A percentile compares a stretch with the other conserved stretches of the same genome.
phyloP scores from a whole-genome alignment of 2,888 invertebrate species.

The Augiades crinisus region DNA sequence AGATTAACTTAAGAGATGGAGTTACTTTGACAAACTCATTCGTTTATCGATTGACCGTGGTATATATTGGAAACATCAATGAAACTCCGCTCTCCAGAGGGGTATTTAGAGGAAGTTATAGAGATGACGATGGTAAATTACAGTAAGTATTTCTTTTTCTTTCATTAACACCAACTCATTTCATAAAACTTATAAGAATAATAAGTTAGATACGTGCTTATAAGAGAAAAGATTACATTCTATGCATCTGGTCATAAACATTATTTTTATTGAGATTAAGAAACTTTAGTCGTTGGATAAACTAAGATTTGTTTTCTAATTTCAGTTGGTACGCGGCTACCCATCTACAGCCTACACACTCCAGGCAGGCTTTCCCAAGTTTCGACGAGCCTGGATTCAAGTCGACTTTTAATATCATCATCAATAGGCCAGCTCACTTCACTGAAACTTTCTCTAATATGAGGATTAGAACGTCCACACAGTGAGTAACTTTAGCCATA shows the following conservation, averaged over 20 bases:
- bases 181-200: too few relatives aligned
- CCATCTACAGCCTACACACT: slow-evolving; percentile 90
- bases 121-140: slow-evolving; percentile 43
- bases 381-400: slow-evolving; percentile 89
- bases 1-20: slow-evolving; percentile 53
- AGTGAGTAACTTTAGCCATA: neutral
- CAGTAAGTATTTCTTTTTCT: slow-evolving; percentile 48
- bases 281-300: too few relatives aligned
- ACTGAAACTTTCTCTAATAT: slow-evolving; percentile 64
- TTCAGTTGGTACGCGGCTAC: slow-evolving; percentile 88
- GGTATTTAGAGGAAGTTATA: slow-evolving; percentile 67
- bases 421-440: slow-evolving; percentile 56
- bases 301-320: too few relatives aligned
- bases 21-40: slow-evolving; percentile 42
- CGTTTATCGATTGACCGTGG: slow-evolving; percentile 48
- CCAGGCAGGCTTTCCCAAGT: slow-evolving; percentile 90
- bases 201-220: too few relatives aligned
- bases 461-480: slow-evolving; percentile 38
- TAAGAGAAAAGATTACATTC: too few relatives aligned
- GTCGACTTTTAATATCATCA: slow-evolving; percentile 80
- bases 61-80: slow-evolving; percentile 67
- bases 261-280: too few relatives aligned
- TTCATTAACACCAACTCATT: too few relatives aligned
- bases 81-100: slow-evolving; percentile 69
- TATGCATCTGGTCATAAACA: too few relatives aligned